Conservation (phyloP, 2,888 invertebrate genomes). For the Chironomus tentans region DNA sequence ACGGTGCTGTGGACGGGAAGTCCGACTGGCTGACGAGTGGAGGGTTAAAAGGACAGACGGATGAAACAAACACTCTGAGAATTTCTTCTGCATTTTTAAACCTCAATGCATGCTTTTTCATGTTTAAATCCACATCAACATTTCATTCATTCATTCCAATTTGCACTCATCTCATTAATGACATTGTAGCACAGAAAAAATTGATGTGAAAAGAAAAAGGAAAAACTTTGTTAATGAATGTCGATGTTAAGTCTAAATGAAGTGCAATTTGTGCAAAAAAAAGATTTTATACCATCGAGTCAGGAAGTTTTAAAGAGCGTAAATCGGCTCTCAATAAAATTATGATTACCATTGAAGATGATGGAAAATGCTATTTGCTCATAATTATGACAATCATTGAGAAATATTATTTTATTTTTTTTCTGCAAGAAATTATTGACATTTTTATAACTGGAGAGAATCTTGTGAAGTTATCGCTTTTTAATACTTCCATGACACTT, state of each 20-base stretch:
- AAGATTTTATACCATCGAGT: not conserved
- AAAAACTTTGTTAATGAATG: no score
- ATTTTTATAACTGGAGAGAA: no score
- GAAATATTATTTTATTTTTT: no score
- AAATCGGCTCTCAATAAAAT: conserved; percentile 18
- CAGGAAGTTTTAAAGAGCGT: not conserved
- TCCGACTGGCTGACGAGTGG: no score
- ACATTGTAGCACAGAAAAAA: conserved; percentile 5
- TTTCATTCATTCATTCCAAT: no score
- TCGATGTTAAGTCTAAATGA: not conserved
- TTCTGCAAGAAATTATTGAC: no score
- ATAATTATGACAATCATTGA: not conserved
- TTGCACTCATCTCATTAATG: conserved; percentile 6
- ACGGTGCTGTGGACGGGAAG: no score
- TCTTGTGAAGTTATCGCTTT: no score
- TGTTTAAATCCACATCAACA: no score
- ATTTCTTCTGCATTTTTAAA: not conserved
- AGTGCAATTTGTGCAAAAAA: not conserved
- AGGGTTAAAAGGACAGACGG: no score
- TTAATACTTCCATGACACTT: not conserved
- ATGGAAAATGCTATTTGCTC: not conserved
- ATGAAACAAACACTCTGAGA: no score
- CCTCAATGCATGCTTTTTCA: not conserved
- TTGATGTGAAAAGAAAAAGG: not conserved
- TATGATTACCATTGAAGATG: conserved; percentile 10